Base-by-base conservation (phyloP, 1,140 invertebrate genomes). In the Ceratina calcarata region DNA sequence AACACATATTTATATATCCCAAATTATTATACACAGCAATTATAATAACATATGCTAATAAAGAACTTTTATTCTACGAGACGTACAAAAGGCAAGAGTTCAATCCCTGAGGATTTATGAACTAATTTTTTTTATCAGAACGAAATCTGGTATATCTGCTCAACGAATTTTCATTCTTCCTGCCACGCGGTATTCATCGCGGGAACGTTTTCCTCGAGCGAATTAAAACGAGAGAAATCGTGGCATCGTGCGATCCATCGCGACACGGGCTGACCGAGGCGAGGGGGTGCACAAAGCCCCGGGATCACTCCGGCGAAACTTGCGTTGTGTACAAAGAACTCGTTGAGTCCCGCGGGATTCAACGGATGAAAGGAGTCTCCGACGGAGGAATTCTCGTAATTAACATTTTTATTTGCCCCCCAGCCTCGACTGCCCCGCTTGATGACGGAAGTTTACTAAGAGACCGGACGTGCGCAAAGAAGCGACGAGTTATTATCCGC, bases 391-490 rank as follows among this genome's bases (percentile, higher is more conserved):
- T 80, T 57, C 57, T n/a, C 49, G 58, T 68, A 69, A 75, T 80
- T 80, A 80, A 80, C 72, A 69, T 75, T 80, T 68, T 80, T 68
- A 80, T 80, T 80, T 62, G 49, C 64, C 55, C 37, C 16, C 18
- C 53, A 18, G 71, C 27, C 64, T 37, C 18, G 62, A 1, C 12
- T 2, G 64, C 16, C 45, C 32, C 53, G n/a, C 68, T 70, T 32
- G 49, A 57, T 58, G 57, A 51, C 68, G 60, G 62, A 73, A 73
- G 61, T 79, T 73, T 60, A 32, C 22, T 13, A 15, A 51, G 49
- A 15, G 65, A 58, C 37, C 45, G 66, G 57, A 61, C n/a, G 49
- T 6, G n/a, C 16, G 37, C 16, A 76, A 79, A 62, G 69, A 60
- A 72, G n/a, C 45, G 58, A 2, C 16, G 65, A 20, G 64, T 75